Percentiles rank a stretch among this genome's conserved stretches.
Conservation (phyloP, 1,140 invertebrate genomes). For the Ganaspis sp. region DNA sequence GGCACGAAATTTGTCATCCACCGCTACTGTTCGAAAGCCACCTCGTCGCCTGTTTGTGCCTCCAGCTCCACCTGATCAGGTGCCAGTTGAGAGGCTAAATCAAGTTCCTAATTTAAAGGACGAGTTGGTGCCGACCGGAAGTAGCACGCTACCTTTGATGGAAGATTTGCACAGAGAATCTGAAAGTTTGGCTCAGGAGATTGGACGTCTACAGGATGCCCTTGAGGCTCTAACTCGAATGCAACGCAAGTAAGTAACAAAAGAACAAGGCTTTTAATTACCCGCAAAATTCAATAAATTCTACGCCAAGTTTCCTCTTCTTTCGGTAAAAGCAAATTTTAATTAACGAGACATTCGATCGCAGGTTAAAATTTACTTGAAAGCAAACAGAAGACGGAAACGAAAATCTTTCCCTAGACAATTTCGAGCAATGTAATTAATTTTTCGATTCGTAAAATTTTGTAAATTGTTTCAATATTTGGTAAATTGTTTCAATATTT, state of each 20-base stretch:
- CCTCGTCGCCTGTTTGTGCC: slow-evolving; percentile 68
- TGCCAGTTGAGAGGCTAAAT: slow-evolving; percentile 64
- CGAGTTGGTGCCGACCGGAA: slow-evolving; percentile 88
- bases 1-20: slow-evolving; percentile 63
- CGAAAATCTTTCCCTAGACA: too few species aligned
- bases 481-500: too few species aligned
- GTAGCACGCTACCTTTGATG: slow-evolving; percentile 83
- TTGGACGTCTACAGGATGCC: slow-evolving; percentile 90
- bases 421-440: too few species aligned
- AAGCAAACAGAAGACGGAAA: too few species aligned
- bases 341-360: too few species aligned
- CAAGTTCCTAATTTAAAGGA: slow-evolving; percentile 83
- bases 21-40: slow-evolving; percentile 65
- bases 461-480: too few species aligned
- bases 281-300: not conserved
- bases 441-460: too few species aligned
- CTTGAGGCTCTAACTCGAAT: slow-evolving; percentile 89
- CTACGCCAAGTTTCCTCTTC: not conserved
- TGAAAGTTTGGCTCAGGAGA: slow-evolving; percentile 88
- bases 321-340: not conserved
- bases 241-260: slow-evolving; percentile 85
- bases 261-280: not conserved
- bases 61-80: slow-evolving; percentile 69
- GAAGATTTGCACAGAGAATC: slow-evolving; percentile 89
- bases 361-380: too few species aligned